phyloP scores from a whole-genome alignment of 2,797 vertebrate species.

The Sebastiscus tertius region DNA sequence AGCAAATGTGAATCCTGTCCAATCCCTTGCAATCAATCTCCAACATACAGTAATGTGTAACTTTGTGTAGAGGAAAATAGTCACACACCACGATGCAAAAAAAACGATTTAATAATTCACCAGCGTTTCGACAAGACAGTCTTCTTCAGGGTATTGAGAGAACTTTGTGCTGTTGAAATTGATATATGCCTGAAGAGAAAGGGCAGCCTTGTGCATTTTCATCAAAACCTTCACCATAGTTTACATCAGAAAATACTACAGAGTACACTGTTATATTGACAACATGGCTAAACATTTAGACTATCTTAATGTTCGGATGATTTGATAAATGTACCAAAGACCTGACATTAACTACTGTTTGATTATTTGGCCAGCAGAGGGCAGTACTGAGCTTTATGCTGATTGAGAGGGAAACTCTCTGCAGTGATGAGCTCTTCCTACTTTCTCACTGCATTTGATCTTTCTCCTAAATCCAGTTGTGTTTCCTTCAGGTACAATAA shows the following conservation, averaged over 20 bases:
- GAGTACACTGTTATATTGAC: no score
- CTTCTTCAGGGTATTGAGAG: no score
- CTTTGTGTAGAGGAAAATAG: no score
- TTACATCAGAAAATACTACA: no score
- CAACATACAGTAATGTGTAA: background rate
- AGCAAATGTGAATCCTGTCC: background rate
- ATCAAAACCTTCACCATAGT: no score
- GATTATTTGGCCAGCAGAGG: conserved; percentile 49
- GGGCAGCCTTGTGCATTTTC: no score
- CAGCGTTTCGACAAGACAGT: no score
- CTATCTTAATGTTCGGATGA: background rate
- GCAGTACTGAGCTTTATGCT: conserved; percentile 49
- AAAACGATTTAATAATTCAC: no score
- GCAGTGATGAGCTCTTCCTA: conserved; percentile 33
- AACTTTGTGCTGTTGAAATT: no score
- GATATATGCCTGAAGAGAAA: no score
- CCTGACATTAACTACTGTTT: background rate
- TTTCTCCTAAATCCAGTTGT: conserved; percentile 17
- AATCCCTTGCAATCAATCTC: background rate
- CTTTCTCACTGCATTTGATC: conserved; percentile 44
- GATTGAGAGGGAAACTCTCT: conserved; percentile 10
- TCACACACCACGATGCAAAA: no score
- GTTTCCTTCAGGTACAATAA: conserved; percentile 24
- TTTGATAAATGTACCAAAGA: background rate
- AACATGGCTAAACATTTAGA: no score